Evolutionary conservation across 2,113 vertebrate genomes (phyloP), one percentile per base, ranked within the genome.

Genomic region (Calidris pygmaea): DNA sequence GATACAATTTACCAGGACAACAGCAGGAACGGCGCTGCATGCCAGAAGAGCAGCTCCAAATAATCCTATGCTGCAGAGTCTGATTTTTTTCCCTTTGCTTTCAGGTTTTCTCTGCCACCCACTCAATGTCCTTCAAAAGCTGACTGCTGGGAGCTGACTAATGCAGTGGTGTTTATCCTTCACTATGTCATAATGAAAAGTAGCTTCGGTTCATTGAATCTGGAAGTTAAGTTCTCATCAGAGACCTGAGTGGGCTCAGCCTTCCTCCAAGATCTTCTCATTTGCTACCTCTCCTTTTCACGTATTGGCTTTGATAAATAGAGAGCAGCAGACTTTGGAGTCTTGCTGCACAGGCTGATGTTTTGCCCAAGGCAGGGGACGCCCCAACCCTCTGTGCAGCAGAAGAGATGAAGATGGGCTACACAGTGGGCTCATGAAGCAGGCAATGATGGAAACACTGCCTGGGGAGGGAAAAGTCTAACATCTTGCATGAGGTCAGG

Each of bases 111-210:
- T 58, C 53, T 93, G 87, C 87, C 87, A 43, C 95, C 91, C 91
- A 96, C 93, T 95, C 81, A 9, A 7, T 59, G 89, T 90, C 96
- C 86, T 95, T 97, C 89, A 65, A 71, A 87, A 78, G 21, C 68
- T 48, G 24, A 67, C 68, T 95, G 68, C 80, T 0, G 0, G 55
- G 72, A 97, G 80, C 83, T 97, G 96, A 95, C 73, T 95, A 90
- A 95, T 84, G 65, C 91, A 63, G 3, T 63, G 68, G 27, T 94
- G 84, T 96, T 96, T 92, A 84, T 88, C 84, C 80, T 89, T 92
- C 12, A 0, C 55, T 81, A 8, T 93, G 60, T 63, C n/a, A 6
- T 30, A 74, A 93, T 89, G 86, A 86, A 84, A 95, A 93, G 89
- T 62, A 73, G 50, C 72, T 93, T 89, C 19, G 16, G 52, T 63